Evolutionary conservation across 2,113 vertebrate genomes (phyloP).

Genomic region (Aphyosemion australe): DNA sequence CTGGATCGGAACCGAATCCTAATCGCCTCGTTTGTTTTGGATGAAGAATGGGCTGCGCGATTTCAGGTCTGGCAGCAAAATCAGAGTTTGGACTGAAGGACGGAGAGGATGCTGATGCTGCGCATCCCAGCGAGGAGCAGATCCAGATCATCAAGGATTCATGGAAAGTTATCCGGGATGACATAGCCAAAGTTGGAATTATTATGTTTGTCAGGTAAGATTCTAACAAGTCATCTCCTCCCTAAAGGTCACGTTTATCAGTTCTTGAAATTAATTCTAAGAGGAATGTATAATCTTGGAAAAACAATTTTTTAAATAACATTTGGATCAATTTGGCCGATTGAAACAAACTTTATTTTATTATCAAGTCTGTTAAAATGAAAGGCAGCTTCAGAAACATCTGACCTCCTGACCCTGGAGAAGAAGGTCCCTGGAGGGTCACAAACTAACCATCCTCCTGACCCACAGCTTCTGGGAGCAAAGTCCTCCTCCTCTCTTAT

Average conservation of each 20-base stretch:
- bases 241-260: no score
- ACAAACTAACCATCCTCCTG: background rate
- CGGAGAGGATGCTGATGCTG: constrained; percentile 41
- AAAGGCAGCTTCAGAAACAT: background rate
- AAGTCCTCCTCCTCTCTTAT: constrained; percentile 22
- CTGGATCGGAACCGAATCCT: background rate
- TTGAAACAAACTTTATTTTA: no score
- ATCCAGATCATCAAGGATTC: constrained; percentile 80
- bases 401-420: constrained; percentile 5
- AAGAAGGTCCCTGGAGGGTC: constrained; percentile 1
- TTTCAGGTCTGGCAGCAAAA: constrained; percentile 74
- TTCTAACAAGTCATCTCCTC: background rate
- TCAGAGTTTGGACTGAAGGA: constrained; percentile 51
- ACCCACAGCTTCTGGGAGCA: constrained; percentile 19
- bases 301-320: no score
- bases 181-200: constrained; percentile 83
- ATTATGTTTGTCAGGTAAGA: constrained; percentile 84
- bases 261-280: no score
- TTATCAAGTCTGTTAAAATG: background rate
- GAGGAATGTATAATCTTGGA: no score
- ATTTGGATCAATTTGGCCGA: no score
- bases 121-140: constrained; percentile 63
- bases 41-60: constrained; percentile 80
- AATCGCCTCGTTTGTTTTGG: background rate
- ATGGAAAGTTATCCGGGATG: constrained; percentile 83